Evolutionary conservation across 2,113 vertebrate species (phyloP).

Genomic region (Albula goreensis): DNA sequence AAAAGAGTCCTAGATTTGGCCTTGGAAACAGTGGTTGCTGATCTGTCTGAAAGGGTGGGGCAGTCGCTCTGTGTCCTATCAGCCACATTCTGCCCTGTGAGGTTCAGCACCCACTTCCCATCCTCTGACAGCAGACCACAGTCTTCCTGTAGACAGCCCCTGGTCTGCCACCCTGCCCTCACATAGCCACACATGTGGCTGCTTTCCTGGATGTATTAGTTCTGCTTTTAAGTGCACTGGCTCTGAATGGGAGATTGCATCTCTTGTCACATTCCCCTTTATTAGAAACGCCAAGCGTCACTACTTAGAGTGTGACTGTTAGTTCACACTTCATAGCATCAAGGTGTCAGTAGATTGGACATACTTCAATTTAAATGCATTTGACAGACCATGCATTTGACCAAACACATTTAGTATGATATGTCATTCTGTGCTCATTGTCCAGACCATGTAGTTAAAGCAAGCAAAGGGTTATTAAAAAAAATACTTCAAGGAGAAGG

Average conservation of each 20-base stretch:
- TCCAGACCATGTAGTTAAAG: not conserved
- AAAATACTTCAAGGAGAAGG: not conserved
- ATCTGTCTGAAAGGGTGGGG: not conserved
- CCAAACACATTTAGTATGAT: not conserved
- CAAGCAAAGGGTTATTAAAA: not conserved
- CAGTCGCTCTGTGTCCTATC: no score
- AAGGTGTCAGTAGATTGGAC: not conserved
- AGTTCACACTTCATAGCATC: not conserved
- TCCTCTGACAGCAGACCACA: constrained; percentile 48
- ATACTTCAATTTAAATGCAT: not conserved
- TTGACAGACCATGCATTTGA: not conserved
- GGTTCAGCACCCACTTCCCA: constrained; percentile 50
- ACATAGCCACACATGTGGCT: not conserved
- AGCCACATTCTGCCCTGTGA: constrained; percentile 58
- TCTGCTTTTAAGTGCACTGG: not conserved
- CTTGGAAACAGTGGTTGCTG: not conserved
- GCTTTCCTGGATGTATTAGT: not conserved
- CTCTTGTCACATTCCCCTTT: not conserved
- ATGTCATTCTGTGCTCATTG: not conserved
- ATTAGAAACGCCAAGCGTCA: not conserved
- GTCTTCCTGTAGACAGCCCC: constrained; percentile 36
- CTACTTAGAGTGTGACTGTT: not conserved
- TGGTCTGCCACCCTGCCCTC: constrained; percentile 16
- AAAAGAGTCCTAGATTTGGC: not conserved
- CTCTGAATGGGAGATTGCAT: not conserved